Evolutionary conservation across 1,140 invertebrate genomes (phyloP).

Genomic region (Oreohelix idahoensis): DNA sequence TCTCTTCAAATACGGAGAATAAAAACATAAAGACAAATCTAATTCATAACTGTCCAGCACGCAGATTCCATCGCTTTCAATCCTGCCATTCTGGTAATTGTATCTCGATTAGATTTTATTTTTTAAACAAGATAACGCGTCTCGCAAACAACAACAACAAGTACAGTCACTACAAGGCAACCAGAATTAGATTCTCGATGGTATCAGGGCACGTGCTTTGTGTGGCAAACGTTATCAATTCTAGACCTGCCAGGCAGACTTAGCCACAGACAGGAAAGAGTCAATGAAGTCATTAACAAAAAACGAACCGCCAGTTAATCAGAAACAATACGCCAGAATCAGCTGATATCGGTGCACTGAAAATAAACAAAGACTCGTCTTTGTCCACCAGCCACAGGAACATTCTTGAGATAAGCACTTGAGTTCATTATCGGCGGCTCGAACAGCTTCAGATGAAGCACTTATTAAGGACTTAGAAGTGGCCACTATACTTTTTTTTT

Average conservation of each 20-base stretch:
- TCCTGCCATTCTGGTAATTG: too few species aligned
- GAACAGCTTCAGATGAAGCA: neutral
- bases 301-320: neutral
- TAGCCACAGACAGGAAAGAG: neutral
- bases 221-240: neutral
- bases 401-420: neutral
- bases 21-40: too few species aligned
- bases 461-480: conserved; percentile 6
- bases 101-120: too few species aligned
- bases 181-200: neutral
- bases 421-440: neutral
- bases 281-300: neutral
- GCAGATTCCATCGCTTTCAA: too few species aligned
- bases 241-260: neutral
- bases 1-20: too few species aligned
- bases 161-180: too few species aligned
- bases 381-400: neutral
- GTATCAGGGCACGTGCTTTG: neutral
- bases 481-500: conserved; percentile 9
- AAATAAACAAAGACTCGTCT: conserved; percentile 4
- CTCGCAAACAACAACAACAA: too few species aligned
- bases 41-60: too few species aligned
- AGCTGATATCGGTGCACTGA: neutral
- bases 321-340: neutral
- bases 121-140: too few species aligned